Evolutionary conservation across 2,797 vertebrate genomes (phyloP), one percentile per base, ranked within the genome.

Genomic region (Betta splendens): DNA sequence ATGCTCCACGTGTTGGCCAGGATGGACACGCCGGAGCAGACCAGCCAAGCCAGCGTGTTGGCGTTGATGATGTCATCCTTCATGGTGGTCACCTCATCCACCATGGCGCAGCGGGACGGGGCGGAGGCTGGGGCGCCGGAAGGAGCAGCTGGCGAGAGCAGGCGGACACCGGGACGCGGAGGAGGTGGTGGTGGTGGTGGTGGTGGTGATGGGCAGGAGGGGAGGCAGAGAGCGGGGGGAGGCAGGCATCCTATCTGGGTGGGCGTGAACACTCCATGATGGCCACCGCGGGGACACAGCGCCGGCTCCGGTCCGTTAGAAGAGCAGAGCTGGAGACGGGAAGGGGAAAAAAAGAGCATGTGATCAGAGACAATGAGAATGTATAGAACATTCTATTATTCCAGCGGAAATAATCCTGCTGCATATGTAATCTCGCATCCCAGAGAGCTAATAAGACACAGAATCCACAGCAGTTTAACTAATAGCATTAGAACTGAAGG

Each of bases 1-100:
- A 98, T 96, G 74, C 94, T 95, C 96, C 96, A 98, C 57, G 94
- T 86, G 3, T 98, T 98, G 83, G 95, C 94, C 78, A 97, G 87
- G 77, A 96, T 92, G 43, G 95, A 96, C 77, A 97, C 87, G 38
- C 92, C 94, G 0, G 95, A 95, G 32, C 96, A 97, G 1, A 93
- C 93, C 91, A 98, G 91, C 96, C 96, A 98, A 77, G 95, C 93
- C 85, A 95, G 90, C 0, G 94, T 94, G 25, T 95, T 96, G 88
- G 90, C 92, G 45, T 92, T 91, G 80, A 96, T 92, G 83, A 89
- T 89, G 37, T 95, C 95, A 90, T 95, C 93, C 89, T 91, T 93
- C 95, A 94, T 95, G 92, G 84, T 89, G 92, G 89, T 79, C 43
- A 84, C 87, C 86, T 95, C 94, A 90, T 95, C 93, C 90, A 90